Conservation (phyloP, 2,113 vertebrate species). For the Sitta europaea region DNA sequence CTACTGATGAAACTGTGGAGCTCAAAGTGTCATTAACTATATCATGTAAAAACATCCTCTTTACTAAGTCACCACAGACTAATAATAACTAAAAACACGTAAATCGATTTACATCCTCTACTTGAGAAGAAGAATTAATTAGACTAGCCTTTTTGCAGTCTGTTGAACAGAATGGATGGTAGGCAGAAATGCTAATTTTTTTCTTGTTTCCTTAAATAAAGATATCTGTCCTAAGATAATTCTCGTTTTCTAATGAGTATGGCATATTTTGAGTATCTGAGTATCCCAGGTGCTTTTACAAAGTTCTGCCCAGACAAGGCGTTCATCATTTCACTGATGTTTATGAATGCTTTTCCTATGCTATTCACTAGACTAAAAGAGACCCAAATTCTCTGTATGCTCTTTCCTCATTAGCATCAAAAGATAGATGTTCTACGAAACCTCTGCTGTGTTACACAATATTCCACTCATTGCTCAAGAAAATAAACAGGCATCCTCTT, state of each 20-base stretch:
- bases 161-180: neutral
- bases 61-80: neutral
- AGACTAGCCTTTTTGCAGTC: neutral
- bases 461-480: neutral
- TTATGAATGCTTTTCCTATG: neutral
- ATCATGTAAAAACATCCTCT: neutral
- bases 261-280: neutral
- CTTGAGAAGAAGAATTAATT: conserved; percentile 6
- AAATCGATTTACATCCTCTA: neutral
- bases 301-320: neutral
- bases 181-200: neutral
- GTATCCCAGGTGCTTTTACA: neutral
- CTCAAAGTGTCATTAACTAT: neutral
- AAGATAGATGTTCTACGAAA: neutral
- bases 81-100: neutral
- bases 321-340: neutral
- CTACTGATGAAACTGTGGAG: neutral
- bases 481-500: neutral
- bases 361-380: neutral
- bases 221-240: neutral
- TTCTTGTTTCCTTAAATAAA: neutral
- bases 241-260: neutral
- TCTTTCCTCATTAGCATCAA: neutral
- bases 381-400: neutral
- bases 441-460: neutral